Evolutionary conservation across 2,888 invertebrate species (phyloP), one percentile per base, ranked within the genome.

Genomic region (Polydrusus cervinus): DNA sequence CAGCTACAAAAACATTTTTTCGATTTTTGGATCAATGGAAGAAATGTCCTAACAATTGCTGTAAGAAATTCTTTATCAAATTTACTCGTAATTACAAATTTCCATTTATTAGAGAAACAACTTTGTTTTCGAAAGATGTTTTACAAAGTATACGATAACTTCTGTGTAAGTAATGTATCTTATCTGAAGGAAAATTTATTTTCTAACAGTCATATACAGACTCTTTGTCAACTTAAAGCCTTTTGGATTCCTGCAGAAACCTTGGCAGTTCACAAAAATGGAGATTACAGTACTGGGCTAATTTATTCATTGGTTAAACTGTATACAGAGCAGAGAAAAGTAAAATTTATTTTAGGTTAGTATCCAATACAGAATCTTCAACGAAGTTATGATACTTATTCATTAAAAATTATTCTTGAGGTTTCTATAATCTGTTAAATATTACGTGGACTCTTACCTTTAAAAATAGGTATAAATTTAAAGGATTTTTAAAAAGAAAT

Each of bases 331-430:
- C 3, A 11, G 1, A 16, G 38, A 10, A 38, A 60, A 3, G 38
- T 60, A 16, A 18, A 60, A 60, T 60, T 60, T 10, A 11, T 60
- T 16, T 60, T 60, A 38, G 57, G 57, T 60, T 16, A 60, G 38
- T 34, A 55, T n/a, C n/a, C n/a, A n/a, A n/a, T n/a, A n/a, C n/a
- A n/a, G n/a, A n/a, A n/a, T n/a, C n/a, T n/a, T n/a, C n/a, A n/a
- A n/a, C n/a, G n/a, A n/a, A n/a, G n/a, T n/a, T n/a, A n/a, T n/a
- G n/a, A n/a, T n/a, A n/a, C n/a, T n/a, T n/a, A n/a, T n/a, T n/a
- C n/a, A n/a, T n/a, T n/a, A n/a, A n/a, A n/a, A n/a, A n/a, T n/a
- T n/a, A n/a, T n/a, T n/a, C n/a, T n/a, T n/a, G n/a, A n/a, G n/a
- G n/a, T n/a, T n/a, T n/a, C n/a, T n/a, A n/a, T n/a, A n/a, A n/a